These are phyloP conservation scores for Drosophila ezoana DNA, from an alignment of 2,888 invertebrate genomes.

Conservation along the genomic window DNA sequence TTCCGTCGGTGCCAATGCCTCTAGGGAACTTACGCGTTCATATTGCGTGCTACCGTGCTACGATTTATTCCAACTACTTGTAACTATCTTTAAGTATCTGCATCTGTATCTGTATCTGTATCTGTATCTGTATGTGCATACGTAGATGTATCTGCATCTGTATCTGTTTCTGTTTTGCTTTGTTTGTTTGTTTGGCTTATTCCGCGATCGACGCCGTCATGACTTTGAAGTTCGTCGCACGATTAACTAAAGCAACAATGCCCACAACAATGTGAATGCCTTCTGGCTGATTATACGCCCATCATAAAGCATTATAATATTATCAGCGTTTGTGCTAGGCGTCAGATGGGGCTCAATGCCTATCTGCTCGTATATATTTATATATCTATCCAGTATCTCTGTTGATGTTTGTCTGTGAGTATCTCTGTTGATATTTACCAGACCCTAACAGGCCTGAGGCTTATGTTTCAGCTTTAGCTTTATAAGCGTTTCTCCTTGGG, in stretches of 20 bases:
- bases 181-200: constrained; percentile 45
- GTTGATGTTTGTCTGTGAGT: constrained; percentile 34
- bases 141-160: not conserved
- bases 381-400: constrained; percentile 19
- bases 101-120: not conserved
- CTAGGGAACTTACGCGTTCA: constrained; percentile 11
- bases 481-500: too few relatives aligned
- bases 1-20: constrained; percentile 38
- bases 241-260: constrained; percentile 73
- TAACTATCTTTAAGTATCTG: constrained; percentile 6
- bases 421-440: constrained; percentile 25
- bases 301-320: constrained; percentile 41
- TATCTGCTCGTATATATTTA: constrained; percentile 5
- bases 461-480: not conserved
- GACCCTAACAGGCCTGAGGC: not conserved
- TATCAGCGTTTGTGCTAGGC: constrained; percentile 17
- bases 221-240: constrained; percentile 72
- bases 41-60: constrained; percentile 48
- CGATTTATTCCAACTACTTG: constrained; percentile 31
- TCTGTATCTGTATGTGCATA: not conserved
- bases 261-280: constrained; percentile 51
- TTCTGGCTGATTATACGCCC: constrained; percentile 55
- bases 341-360: constrained; percentile 18
- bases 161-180: constrained; percentile 20
- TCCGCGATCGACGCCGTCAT: constrained; percentile 45